Percentiles rank a stretch among this genome's conserved stretches.
Conservation (phyloP, 1,140 invertebrate species). For the Teleopsis dalmanni region DNA sequence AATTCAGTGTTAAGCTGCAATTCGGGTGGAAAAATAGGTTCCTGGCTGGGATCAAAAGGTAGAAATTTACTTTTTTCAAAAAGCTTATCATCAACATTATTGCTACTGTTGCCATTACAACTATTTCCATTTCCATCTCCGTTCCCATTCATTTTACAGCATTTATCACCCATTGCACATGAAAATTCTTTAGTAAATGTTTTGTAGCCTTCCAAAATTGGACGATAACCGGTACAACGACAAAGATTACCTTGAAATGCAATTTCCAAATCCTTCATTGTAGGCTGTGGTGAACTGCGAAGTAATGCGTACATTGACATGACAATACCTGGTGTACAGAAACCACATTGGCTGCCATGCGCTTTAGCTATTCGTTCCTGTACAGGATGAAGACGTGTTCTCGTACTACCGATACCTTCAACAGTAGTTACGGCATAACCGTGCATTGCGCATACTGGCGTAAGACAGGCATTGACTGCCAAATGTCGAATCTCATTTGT, state of each 20-base stretch:
- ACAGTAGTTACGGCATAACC: conserved; percentile 81
- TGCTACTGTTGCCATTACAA: conserved; percentile 29
- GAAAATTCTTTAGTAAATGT: conserved; percentile 73
- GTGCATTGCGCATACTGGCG: conserved; percentile 74
- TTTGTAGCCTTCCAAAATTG: conserved; percentile 81
- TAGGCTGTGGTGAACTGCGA: conserved; percentile 55
- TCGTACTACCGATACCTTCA: conserved; percentile 74
- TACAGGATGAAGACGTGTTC: conserved; percentile 66
- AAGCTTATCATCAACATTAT: conserved; percentile 43
- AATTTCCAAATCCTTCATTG: conserved; percentile 68
- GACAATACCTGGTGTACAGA: conserved; percentile 86
- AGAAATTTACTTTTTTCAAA: conserved; percentile 64
- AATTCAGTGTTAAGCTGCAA: conserved; percentile 61
- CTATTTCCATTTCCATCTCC: conserved; percentile 15
- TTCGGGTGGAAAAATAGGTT: conserved; percentile 91
- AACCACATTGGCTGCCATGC: conserved; percentile 86
- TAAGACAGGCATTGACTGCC: conserved; percentile 82
- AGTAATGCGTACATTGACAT: conserved; percentile 90
- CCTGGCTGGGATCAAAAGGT: conserved; percentile 76
- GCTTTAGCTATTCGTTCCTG: conserved; percentile 81
- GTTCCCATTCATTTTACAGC: conserved; percentile 34
- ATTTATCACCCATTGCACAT: conserved; percentile 50
- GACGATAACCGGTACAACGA: conserved; percentile 83
- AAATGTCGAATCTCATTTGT: conserved; percentile 70
- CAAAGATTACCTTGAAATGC: conserved; percentile 87